Conservation (phyloP, 2,113 vertebrate species). For the Phalacrocorax aristotelis region DNA sequence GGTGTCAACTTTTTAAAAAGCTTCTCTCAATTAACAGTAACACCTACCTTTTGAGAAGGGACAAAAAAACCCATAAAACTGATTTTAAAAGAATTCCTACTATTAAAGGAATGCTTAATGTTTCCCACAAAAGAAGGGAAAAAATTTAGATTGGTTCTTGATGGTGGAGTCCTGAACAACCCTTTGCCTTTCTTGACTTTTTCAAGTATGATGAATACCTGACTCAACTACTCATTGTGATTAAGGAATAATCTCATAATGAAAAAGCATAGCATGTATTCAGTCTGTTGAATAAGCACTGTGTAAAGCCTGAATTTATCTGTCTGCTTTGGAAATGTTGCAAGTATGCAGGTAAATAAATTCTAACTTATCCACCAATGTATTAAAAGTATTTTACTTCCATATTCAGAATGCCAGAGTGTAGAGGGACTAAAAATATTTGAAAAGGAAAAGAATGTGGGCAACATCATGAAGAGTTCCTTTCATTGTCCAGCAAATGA, state of each 20-base stretch:
- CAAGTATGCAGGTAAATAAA: neutral
- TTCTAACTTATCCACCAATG: neutral
- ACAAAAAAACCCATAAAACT: neutral
- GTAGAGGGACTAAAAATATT: neutral
- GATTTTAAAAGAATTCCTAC: neutral
- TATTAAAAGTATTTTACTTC: neutral
- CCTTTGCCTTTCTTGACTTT: neutral
- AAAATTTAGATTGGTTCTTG: neutral
- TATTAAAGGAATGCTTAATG: neutral
- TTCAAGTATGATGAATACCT: neutral
- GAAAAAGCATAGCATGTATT: neutral
- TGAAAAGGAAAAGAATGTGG: neutral
- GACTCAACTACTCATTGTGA: neutral
- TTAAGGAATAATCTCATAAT: neutral
- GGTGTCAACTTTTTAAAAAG: constrained; percentile 57
- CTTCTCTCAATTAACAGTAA: constrained; percentile 31
- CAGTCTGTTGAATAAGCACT: neutral
- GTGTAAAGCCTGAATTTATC: neutral
- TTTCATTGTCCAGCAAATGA: neutral
- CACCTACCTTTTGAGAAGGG: neutral
- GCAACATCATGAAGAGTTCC: neutral
- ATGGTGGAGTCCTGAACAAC: neutral
- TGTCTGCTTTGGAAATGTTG: neutral
- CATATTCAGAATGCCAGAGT: neutral
- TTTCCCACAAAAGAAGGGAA: neutral